These are phyloP conservation scores for Labroides dimidiatus DNA, from an alignment of 2,797 vertebrate species.

Conservation along the genomic window DNA sequence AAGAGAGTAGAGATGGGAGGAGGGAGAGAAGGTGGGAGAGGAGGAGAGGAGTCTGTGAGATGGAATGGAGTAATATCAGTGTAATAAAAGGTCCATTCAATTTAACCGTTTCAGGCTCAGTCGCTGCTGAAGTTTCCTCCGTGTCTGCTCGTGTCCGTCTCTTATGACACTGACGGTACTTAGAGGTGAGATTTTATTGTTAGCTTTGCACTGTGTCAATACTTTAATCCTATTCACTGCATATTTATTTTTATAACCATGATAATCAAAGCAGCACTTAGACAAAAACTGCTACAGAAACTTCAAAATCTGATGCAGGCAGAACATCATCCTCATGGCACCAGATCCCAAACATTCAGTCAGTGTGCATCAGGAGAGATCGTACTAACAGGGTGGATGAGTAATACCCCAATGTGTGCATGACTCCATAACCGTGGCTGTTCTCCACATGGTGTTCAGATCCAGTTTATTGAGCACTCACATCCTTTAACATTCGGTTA, in stretches of 20 bases:
- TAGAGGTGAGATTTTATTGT: conserved; percentile 47
- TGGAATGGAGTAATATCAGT: conserved; percentile 47
- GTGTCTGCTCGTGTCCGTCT: conserved; percentile 7
- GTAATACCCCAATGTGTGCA: neutral
- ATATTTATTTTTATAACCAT: too few relatives aligned
- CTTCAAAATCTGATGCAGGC: neutral
- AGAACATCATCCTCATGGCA: neutral
- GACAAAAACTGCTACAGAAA: too few relatives aligned
- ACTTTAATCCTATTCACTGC: neutral
- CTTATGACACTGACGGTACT: conserved; percentile 3
- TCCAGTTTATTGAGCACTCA: neutral
- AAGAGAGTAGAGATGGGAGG: conserved; percentile 45
- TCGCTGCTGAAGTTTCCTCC: conserved; percentile 27
- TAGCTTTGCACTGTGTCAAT: conserved; percentile 7
- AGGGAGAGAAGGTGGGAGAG: conserved; percentile 19
- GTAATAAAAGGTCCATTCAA: conserved; percentile 54
- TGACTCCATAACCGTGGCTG: neutral
- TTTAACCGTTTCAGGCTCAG: conserved; percentile 41
- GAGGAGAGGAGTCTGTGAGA: conserved; percentile 25
- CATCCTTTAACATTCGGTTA: neutral
- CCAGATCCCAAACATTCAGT: neutral
- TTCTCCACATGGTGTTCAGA: neutral
- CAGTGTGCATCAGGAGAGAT: neutral
- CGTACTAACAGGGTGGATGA: too few relatives aligned
- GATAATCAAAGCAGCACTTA: too few relatives aligned